phyloP scores from a whole-genome alignment of 2,888 invertebrate species.

The Cremastobaeus sp. region DNA sequence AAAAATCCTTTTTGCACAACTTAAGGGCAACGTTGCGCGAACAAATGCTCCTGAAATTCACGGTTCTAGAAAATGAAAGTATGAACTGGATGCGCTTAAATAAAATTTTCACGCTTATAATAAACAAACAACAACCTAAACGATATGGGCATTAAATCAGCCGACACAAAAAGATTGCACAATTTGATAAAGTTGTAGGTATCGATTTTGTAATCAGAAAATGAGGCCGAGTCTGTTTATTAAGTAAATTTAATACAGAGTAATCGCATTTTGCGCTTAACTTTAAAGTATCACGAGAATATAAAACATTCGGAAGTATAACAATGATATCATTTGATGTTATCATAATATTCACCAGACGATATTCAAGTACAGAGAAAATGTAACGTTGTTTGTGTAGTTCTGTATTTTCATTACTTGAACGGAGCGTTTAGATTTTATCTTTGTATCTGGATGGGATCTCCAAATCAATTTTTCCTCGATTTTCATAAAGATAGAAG shows the following conservation, averaged over 20 bases:
- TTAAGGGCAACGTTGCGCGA: no score
- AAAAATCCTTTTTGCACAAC: no score
- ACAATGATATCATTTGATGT: constrained; percentile 13
- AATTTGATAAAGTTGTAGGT: constrained; percentile 71
- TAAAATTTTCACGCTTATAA: not conserved
- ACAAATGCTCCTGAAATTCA: no score
- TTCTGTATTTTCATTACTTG: not conserved
- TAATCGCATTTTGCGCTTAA: constrained; percentile 51
- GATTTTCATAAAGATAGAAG: no score
- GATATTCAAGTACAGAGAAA: constrained; percentile 13
- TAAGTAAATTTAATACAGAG: constrained; percentile 58
- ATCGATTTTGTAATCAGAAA: constrained; percentile 77
- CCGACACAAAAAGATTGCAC: constrained; percentile 66
- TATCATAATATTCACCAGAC: constrained; percentile 29
- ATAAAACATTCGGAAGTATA: constrained; percentile 16
- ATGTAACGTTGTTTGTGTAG: not conserved
- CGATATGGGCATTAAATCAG: no score
- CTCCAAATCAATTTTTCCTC: no score
- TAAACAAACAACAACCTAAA: no score
- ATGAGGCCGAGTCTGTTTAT: constrained; percentile 67
- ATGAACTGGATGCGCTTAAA: not conserved
- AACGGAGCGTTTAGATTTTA: not conserved
- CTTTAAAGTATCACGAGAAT: constrained; percentile 39
- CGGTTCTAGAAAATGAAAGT: no score
- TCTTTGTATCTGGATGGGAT: no score